Base-by-base conservation (phyloP, 2,113 vertebrate species). In the Brachionichthys hirsutus region DNA sequence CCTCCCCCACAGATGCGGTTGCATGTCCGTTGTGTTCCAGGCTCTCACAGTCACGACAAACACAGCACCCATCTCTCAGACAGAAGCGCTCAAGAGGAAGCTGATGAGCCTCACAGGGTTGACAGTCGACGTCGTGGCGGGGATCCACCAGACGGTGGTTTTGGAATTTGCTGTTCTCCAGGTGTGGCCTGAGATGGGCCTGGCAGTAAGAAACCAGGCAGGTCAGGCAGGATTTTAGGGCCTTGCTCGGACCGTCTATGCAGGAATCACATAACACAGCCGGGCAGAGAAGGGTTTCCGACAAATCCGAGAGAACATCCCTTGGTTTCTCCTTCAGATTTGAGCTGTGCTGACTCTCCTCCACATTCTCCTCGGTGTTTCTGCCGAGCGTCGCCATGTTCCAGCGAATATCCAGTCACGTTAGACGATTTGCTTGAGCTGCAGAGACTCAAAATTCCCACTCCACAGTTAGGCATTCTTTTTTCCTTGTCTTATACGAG, bases 151-250 rank as follows among this genome's bases (percentile, higher is more conserved):
- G 85, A 30, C 67, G 85, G 84, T 95, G 94, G 80, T 85, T 91
- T 58, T 75, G 89, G 77, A 95, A 97, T 4, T 90, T 92, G 0
- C 65, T 82, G 66, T 91, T 94, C 53, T 94, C 89, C 44, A 77
- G 62, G 85, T 97, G 95, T 0, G 94, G 94, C 66, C 46, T 82
- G 78, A 97, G 84, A 77, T 97, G 94, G 59, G 85, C 89, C 51
- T 76, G 19, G 62, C 94, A 96, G 91, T 93, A 96, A 56, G 94
- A 94, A 10, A 93, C 93, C 85, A 90, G 87, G 80, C 94, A 98
- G 69, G 93, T 94, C 43, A 95, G 90, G 84, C 94, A 96, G 24
- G 94, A 95, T 85, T 89, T 92, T 18, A 61, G 24, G 0, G 93
- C 95, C 2, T 30, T 56, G 1, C 30, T 81, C 18, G 72, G 84